Conservation (phyloP, 2,113 vertebrate species). For the Rhinopomastus cyanomelas region DNA sequence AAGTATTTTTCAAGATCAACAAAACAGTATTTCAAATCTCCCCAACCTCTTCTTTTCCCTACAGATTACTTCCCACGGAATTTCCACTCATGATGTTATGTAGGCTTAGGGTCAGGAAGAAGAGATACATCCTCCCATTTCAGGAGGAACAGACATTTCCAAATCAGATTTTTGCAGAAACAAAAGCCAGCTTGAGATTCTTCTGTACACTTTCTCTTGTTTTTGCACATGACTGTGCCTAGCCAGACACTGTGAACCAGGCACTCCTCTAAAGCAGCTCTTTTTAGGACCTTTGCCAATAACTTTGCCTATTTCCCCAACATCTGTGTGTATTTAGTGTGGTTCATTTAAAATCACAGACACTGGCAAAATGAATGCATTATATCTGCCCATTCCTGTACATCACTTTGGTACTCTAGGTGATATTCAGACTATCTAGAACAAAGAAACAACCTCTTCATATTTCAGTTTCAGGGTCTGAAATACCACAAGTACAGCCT, state of each 20-base stretch:
- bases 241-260: background rate
- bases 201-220: background rate
- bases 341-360: constrained; percentile 12
- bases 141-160: background rate
- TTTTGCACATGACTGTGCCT: background rate
- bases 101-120: background rate
- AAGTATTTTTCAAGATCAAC: background rate
- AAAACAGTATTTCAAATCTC: background rate
- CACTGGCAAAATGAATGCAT: background rate
- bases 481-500: background rate
- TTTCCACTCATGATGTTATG: background rate
- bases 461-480: background rate
- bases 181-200: background rate
- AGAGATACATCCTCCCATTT: background rate
- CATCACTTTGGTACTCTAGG: background rate
- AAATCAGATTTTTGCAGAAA: background rate
- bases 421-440: constrained; percentile 28
- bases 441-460: constrained; percentile 17
- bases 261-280: background rate
- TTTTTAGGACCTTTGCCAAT: background rate
- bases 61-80: background rate
- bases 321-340: background rate
- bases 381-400: background rate
- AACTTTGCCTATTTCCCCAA: constrained; percentile 2
- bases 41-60: background rate